phyloP scores from a whole-genome alignment of 2,113 vertebrate species.

The Bothrops jararaca region DNA sequence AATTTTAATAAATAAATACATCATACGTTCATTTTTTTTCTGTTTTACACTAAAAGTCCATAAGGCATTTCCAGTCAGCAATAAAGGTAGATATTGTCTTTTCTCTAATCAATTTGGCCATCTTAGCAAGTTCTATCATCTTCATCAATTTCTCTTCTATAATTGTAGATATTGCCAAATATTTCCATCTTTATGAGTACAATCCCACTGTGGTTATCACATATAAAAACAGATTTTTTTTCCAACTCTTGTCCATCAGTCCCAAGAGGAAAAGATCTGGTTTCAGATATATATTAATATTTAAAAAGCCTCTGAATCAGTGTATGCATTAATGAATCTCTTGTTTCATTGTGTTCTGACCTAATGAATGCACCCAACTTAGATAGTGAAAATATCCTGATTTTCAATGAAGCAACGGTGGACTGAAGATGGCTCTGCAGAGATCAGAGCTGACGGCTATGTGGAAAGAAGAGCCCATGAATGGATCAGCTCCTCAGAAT shows the following conservation, averaged over 20 bases:
- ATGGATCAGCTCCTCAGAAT: not conserved
- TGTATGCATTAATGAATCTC: constrained; percentile 41
- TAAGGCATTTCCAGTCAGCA: not conserved
- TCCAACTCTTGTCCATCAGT: not conserved
- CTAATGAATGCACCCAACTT: constrained; percentile 51
- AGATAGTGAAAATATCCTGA: constrained; percentile 35
- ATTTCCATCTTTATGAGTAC: not conserved
- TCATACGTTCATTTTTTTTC: not conserved
- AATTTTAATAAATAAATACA: not conserved
- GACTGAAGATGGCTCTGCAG: not conserved
- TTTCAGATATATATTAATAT: not conserved
- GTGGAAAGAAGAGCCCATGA: not conserved
- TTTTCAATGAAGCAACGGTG: not conserved
- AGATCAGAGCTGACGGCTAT: not conserved
- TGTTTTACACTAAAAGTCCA: not conserved
- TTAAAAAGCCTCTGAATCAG: not conserved
- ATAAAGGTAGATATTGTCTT: not conserved
- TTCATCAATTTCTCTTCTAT: not conserved
- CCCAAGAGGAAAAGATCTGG: not conserved
- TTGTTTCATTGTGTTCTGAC: constrained; percentile 41
- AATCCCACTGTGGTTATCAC: not conserved
- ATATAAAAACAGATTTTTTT: not conserved
- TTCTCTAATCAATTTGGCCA: not conserved
- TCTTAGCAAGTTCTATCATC: not conserved
- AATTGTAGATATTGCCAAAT: not conserved